These are phyloP conservation scores for Chaetodon trifascialis DNA, from an alignment of 2,113 vertebrate genomes.

Conservation along the genomic window DNA sequence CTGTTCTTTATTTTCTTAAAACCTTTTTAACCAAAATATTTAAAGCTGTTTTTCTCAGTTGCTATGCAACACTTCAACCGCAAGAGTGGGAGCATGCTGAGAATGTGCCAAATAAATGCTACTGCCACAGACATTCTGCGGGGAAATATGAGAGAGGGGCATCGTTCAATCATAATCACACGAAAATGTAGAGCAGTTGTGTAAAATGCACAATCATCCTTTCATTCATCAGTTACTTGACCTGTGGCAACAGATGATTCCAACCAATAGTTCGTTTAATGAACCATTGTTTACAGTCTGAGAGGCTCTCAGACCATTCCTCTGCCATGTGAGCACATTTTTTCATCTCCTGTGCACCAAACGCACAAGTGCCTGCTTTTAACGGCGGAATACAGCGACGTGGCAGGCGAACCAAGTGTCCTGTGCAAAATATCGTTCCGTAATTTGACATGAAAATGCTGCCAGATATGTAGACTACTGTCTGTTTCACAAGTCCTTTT, in stretches of 20 bases:
- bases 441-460: conserved; percentile 63
- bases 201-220: conserved; percentile 72
- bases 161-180: conserved; percentile 56
- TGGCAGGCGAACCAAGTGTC: conserved; percentile 50
- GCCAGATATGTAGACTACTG: conserved; percentile 66
- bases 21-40: conserved; percentile 85
- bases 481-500: conserved; percentile 70
- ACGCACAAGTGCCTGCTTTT: conserved; percentile 38
- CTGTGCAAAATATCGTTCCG: conserved; percentile 54
- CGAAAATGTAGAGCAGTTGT: conserved; percentile 60
- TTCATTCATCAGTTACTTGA: conserved; percentile 70
- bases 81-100: conserved; percentile 80
- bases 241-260: conserved; percentile 55
- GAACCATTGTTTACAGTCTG: conserved; percentile 62
- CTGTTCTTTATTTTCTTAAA: conserved; percentile 83
- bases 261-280: conserved; percentile 57
- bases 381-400: conserved; percentile 32
- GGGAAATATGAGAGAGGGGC: conserved; percentile 72
- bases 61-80: conserved; percentile 84
- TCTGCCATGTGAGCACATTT: conserved; percentile 23
- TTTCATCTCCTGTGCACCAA: conserved; percentile 27
- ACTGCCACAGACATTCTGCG: conserved; percentile 72
- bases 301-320: conserved; percentile 42
- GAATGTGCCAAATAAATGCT: conserved; percentile 82
- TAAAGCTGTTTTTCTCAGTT: conserved; percentile 85